Base-by-base conservation (phyloP, 2,797 vertebrate species). In the Myotis planiceps region DNA sequence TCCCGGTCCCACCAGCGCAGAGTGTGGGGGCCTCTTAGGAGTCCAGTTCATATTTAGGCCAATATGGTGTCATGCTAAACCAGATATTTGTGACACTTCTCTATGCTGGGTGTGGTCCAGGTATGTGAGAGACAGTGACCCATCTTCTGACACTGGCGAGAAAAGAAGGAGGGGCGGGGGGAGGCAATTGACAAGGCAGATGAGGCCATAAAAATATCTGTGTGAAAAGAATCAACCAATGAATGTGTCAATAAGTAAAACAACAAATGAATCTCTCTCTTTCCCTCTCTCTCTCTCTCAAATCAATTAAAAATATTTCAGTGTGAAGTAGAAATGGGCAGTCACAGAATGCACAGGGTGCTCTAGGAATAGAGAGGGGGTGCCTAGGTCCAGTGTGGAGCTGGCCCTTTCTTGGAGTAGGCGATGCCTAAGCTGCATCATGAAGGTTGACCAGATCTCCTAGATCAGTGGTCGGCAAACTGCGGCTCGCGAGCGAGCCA, bases 301-400 rank as follows among this genome's bases (percentile, higher is more conserved):
- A 1, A n/a, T 63, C 29, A 63, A n/a, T 63, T 63, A n/a, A 63
- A 60, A 60, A 29, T 60, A 58, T 58, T 58, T 58, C 55, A 58
- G 55, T 7, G 60, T 65, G 60, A 32, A 32, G 15, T 8, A 90
- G 25, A 19, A 3, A 29, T 2, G 45, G n/a, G 4, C n/a, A 34
- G 14, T 37, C 2, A 3, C 18, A 37, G 53, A 16, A 49, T 4
- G 21, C 6, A 29, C 3, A 13, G 10, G 10, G n/a, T 7, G 0
- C 47, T 66, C 71, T 25, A 12, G n/a, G 69, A 60, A 18, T 32
- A 2, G 27, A 37, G 14, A 5, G 19, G 3, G 4, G 9, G 6
- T 32, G 4, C 13, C 14, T 14, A 2, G 0, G 0, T 8, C 1
- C 12, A 37, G 3, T 4, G 25, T 34, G n/a, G 27, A n/a, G 15